phyloP scores from a whole-genome alignment of 2,797 vertebrate genomes.

The Pantherophis vulpinus region DNA sequence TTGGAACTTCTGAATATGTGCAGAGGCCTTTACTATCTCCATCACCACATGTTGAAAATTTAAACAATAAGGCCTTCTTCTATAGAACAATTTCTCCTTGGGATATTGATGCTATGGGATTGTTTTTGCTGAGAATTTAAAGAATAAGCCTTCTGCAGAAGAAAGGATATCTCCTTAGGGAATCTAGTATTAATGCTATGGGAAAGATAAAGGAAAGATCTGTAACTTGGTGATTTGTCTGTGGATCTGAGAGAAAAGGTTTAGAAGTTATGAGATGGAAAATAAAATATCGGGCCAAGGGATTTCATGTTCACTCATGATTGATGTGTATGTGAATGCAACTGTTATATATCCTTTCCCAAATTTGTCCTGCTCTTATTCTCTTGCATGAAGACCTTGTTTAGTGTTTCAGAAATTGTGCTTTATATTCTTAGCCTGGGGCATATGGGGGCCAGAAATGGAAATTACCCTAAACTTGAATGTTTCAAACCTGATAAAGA shows the following conservation, averaged over 20 bases:
- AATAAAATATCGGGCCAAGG: background rate
- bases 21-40: background rate
- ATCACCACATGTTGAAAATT: background rate
- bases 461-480: background rate
- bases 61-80: background rate
- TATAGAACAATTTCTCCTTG: background rate
- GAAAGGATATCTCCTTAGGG: background rate
- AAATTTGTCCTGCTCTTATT: background rate
- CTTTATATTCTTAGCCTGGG: background rate
- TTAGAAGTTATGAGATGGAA: background rate
- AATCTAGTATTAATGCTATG: background rate
- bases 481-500: background rate
- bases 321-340: background rate
- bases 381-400: background rate
- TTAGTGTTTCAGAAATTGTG: background rate
- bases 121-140: background rate
- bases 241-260: background rate
- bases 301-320: background rate
- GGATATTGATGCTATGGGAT: background rate
- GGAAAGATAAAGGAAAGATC: background rate
- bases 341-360: background rate
- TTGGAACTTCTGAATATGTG: background rate
- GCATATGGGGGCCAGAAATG: too few relatives aligned
- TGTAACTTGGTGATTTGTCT: background rate
- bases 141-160: background rate